These are phyloP conservation scores for Sabatieria punctata DNA, from an alignment of 2,888 invertebrate species.

Conservation along the genomic window DNA sequence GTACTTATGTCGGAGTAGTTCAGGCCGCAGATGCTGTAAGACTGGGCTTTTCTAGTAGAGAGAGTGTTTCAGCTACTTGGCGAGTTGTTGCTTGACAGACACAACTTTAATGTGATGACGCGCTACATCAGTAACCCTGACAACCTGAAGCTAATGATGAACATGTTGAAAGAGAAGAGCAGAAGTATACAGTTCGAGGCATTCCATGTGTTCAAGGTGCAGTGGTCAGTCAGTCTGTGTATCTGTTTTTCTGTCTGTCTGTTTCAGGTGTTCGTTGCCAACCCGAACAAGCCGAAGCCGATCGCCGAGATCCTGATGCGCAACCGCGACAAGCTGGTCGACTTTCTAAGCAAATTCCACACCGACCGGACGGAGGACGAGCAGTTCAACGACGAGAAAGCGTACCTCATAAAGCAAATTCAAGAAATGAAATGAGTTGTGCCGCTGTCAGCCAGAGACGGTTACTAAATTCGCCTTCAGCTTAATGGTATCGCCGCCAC, in stretches of 20 bases:
- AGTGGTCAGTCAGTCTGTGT: conserved; percentile 10
- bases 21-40: too few relatives aligned
- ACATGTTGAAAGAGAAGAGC: conserved; percentile 96
- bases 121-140: conserved; percentile 98
- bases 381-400: conserved; percentile 99
- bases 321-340: conserved; percentile 93
- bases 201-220: conserved; percentile 98
- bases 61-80: conserved; percentile 79
- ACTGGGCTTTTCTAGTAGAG: too few relatives aligned
- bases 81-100: conserved; percentile 87
- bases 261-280: conserved; percentile 97
- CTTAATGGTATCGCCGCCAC: too few relatives aligned
- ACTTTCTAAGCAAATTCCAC: conserved; percentile 96
- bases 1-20: too few relatives aligned
- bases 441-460: too few relatives aligned
- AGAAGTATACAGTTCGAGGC: conserved; percentile 99
- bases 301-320: conserved; percentile 93
- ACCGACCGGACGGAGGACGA: conserved; percentile 98
- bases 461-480: too few relatives aligned
- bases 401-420: conserved; percentile 99
- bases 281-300: conserved; percentile 98
- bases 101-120: conserved; percentile 80
- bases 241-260: too few relatives aligned
- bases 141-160: conserved; percentile 99
- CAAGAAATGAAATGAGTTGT: conserved; percentile 89